Evolutionary conservation across 2,888 invertebrate genomes (phyloP), one percentile per base, ranked within the genome.

Genomic region (Atrina japonica): DNA sequence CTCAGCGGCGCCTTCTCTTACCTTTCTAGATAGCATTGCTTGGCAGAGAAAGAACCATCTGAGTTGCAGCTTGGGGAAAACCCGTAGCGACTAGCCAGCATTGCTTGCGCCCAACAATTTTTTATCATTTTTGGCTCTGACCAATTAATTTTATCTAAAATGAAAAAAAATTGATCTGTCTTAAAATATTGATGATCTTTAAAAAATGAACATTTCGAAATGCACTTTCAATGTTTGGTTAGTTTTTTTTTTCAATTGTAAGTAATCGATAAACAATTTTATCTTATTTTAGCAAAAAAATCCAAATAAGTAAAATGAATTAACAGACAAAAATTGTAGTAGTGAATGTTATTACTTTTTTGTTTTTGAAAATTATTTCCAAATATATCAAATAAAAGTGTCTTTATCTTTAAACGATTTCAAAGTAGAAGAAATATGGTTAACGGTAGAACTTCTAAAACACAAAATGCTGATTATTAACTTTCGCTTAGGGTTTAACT

Each of bases 21-120:
- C 69, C 69, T 69, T 21, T 69, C 69, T 18, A 69, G 47, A 25
- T 64, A 69, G 40, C 69, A 69, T 23, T 69, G 69, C 45, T 69
- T 69, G n/a, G 69, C 50, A 45, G 63, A 55, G 49, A 69, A 69
- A 7, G 69, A 63, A 18, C 68, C 68, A 55, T 68, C 68, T 14
- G n/a, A 16, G 29, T 61, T 68, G 40, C 68, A 68, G 45, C 68
- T 68, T n/a, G 68, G 68, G 14, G 61, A 61, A 49, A 61, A 68
- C 18, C 69, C 64, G 35, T 47, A 69, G 29, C 50, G 30, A 30
- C 56, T 64, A 9, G 69, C 58, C 21, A 69, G 30, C 64, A 69
- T 64, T 21, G 63, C 25, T 50, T 69, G 69, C 21, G 69, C 69
- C 69, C 69, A 69, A 41, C 69, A 69, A 50, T 69, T 69, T 29